Conservation (phyloP, 92 coral and sea anemone genomes). For the Palythoa grandiflora region DNA sequence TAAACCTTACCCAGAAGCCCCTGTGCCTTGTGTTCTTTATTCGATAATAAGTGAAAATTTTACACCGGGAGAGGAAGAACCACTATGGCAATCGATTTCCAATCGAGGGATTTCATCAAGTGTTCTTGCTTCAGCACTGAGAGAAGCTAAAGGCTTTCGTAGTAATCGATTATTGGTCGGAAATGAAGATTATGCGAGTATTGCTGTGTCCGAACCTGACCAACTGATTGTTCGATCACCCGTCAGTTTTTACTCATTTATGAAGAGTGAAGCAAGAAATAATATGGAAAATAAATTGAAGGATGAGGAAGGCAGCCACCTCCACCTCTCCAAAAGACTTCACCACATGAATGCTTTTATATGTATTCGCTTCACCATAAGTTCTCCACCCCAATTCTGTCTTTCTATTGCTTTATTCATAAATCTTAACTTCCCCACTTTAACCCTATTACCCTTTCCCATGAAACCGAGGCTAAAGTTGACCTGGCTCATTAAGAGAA, state of each 20-base stretch:
- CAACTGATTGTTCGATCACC: slow-evolving; percentile 80
- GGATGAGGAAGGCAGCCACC: slow-evolving; percentile 10
- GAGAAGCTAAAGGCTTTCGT: too few relatives aligned
- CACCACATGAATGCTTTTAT: too few relatives aligned
- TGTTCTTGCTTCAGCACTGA: too few relatives aligned
- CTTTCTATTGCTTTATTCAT: not conserved
- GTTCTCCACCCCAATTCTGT: not conserved
- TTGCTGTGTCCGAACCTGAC: slow-evolving; percentile 88
- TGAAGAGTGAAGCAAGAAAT: slow-evolving; percentile 2
- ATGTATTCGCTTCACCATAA: not conserved
- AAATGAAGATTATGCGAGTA: slow-evolving; percentile 74
- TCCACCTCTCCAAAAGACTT: too few relatives aligned
- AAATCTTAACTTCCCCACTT: not conserved
- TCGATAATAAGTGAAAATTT: slow-evolving; percentile 70
- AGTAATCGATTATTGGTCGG: too few relatives aligned
- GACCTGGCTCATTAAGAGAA: too few relatives aligned
- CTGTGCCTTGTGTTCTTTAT: slow-evolving; percentile 88
- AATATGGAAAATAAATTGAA: too few relatives aligned
- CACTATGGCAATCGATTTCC: slow-evolving; percentile 46
- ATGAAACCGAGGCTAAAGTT: too few relatives aligned
- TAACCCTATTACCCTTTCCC: too few relatives aligned
- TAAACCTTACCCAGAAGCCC: slow-evolving; percentile 87
- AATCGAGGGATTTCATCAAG: too few relatives aligned
- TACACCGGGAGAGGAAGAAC: slow-evolving; percentile 38
- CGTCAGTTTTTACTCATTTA: slow-evolving; percentile 63